phyloP scores from a whole-genome alignment of 2,797 vertebrate genomes.

The Anguilla anguilla region DNA sequence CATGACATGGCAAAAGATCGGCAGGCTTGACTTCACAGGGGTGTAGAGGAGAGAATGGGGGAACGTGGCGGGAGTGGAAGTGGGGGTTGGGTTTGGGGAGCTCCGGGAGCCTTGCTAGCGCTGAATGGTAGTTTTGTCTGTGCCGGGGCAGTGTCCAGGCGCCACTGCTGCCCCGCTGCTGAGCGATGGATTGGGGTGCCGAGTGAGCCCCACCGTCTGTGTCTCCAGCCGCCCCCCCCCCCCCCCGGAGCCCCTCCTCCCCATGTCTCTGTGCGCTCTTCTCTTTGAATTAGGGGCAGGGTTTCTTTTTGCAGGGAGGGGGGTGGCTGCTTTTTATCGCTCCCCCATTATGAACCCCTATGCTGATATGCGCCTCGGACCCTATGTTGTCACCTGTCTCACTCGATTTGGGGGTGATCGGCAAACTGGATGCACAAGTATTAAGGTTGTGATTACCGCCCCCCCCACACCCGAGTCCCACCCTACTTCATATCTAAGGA shows the following conservation, averaged over 20 bases:
- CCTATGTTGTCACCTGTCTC: neutral
- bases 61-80: neutral
- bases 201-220: slow-evolving; percentile 29
- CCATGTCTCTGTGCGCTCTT: neutral
- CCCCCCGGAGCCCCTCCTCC: neutral
- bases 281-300: neutral
- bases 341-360: neutral
- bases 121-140: slow-evolving; percentile 23
- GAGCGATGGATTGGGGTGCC: slow-evolving; percentile 23
- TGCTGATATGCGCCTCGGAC: neutral
- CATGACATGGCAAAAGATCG: neutral
- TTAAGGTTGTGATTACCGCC: neutral
- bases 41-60: neutral
- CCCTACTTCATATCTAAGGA: neutral
- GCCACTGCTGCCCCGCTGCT: slow-evolving; percentile 6
- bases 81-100: neutral
- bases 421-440: neutral
- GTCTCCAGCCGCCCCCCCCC: neutral
- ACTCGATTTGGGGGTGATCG: too few species aligned
- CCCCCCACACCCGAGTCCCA: neutral
- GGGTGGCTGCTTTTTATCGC: neutral
- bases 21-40: neutral
- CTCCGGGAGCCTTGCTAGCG: neutral
- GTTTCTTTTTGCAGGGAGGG: neutral
- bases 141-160: neutral